A percentile compares a stretch with the other conserved stretches of the same genome.
Evolutionary conservation across 1,140 invertebrate species (phyloP).

Genomic region (Drosophila asahinai): DNA sequence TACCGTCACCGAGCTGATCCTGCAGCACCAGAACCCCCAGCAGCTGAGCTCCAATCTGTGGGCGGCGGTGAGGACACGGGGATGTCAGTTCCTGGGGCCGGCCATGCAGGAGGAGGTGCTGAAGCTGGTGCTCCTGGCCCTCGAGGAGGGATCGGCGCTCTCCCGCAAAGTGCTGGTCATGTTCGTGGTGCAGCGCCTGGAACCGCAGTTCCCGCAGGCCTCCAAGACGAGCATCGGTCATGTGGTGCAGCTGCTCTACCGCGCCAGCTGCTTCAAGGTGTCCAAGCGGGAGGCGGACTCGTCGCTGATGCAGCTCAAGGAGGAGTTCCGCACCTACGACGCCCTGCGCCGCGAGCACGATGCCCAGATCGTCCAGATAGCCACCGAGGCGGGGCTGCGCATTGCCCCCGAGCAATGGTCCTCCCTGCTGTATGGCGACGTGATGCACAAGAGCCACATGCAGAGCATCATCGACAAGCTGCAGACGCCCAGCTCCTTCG

Average conservation of each 20-base stretch:
- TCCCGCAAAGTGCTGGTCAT: constrained; percentile 99
- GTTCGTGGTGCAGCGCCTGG: constrained; percentile 98
- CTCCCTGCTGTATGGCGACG: constrained; percentile 97
- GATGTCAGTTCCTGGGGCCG: constrained; percentile 99
- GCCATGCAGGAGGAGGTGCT: constrained; percentile 99
- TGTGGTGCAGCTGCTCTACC: constrained; percentile 98
- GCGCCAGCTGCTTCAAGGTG: constrained; percentile 99
- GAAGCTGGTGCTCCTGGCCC: constrained; percentile 95
- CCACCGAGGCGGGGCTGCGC: constrained; percentile 97
- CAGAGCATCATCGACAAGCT: constrained; percentile 98
- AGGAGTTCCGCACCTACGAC: constrained; percentile 98
- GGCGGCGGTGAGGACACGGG: constrained; percentile 97
- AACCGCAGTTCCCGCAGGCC: constrained; percentile 98
- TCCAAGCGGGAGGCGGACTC: constrained; percentile 99
- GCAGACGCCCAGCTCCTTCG: constrained; percentile 96
- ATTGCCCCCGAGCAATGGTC: constrained; percentile 99
- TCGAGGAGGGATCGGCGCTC: constrained; percentile 98
- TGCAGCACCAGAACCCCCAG: constrained; percentile 97
- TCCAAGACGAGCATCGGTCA: constrained; percentile 99
- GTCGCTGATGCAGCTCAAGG: constrained; percentile 99
- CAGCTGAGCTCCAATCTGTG: constrained; percentile 97
- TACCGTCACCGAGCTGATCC: constrained; percentile 96
- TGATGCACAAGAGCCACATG: constrained; percentile 98
- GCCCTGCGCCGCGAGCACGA: constrained; percentile 97
- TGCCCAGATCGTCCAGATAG: constrained; percentile 99